phyloP scores from a whole-genome alignment of 1,140 invertebrate genomes.

The Cotesia chilonis region DNA sequence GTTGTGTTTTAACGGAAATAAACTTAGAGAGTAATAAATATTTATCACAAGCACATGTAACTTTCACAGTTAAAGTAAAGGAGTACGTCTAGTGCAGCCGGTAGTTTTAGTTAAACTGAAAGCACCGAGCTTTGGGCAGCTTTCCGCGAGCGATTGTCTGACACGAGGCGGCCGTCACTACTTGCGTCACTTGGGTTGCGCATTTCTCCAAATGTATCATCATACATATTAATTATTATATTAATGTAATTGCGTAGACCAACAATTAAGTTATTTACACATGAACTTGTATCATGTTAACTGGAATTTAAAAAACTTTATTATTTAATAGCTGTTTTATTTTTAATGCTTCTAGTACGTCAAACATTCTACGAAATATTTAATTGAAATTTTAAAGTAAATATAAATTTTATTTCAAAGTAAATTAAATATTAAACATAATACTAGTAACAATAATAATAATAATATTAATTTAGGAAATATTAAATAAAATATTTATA shows the following conservation, averaged over 20 bases:
- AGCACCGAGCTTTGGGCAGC: constrained; percentile 22
- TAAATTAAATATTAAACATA: too few relatives aligned
- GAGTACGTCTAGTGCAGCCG: constrained; percentile 27
- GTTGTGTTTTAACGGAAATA: background rate
- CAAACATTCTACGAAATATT: too few relatives aligned
- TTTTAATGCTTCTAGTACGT: too few relatives aligned
- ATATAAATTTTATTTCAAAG: too few relatives aligned
- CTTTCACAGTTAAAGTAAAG: background rate
- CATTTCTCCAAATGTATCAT: constrained; percentile 17
- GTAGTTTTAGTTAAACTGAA: constrained; percentile 42
- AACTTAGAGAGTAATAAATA: background rate
- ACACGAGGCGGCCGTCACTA: constrained; percentile 31
- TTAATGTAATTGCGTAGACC: background rate
- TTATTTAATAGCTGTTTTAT: too few relatives aligned
- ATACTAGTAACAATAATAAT: too few relatives aligned
- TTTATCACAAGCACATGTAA: constrained; percentile 13
- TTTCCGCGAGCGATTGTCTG: constrained; percentile 34
- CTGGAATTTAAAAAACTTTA: too few relatives aligned
- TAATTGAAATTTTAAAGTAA: too few relatives aligned
- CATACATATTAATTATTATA: constrained; percentile 11
- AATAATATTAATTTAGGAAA: too few relatives aligned
- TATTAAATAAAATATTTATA: too few relatives aligned
- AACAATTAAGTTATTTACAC: background rate
- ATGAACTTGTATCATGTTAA: too few relatives aligned
- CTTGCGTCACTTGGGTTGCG: constrained; percentile 26